A percentile compares a stretch with the other conserved stretches of the same genome.
Evolutionary conservation across 1,140 invertebrate species (phyloP).

Genomic region (Hestina assimilis): DNA sequence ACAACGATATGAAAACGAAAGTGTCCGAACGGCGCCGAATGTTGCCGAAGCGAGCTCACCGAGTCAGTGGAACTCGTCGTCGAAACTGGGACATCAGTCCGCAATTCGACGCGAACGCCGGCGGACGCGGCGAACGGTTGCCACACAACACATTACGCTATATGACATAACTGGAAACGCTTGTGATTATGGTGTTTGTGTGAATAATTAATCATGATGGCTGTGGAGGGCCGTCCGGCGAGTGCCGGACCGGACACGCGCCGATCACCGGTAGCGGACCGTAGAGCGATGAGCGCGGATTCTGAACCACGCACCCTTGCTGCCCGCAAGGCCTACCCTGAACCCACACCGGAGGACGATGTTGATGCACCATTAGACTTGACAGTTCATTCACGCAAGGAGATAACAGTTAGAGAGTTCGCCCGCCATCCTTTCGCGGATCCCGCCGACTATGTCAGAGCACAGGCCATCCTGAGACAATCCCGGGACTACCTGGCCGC

Average conservation of each 20-base stretch:
- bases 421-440: constrained; percentile 68
- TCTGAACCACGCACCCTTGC: constrained; percentile 66
- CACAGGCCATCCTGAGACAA: constrained; percentile 68
- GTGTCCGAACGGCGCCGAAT: constrained; percentile 67
- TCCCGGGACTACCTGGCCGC: constrained; percentile 81
- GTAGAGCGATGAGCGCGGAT: constrained; percentile 56
- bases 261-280: constrained; percentile 46
- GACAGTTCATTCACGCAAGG: constrained; percentile 72
- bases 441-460: constrained; percentile 66
- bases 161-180: constrained; percentile 68
- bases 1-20: constrained; percentile 70
- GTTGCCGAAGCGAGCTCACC: constrained; percentile 69
- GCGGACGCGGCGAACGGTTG: constrained; percentile 58
- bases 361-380: constrained; percentile 81
- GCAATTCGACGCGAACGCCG: constrained; percentile 62
- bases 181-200: constrained; percentile 66
- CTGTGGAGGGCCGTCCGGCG: constrained; percentile 64
- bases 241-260: constrained; percentile 55
- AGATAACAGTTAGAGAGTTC: constrained; percentile 73
- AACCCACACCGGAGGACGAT: constrained; percentile 66
- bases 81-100: constrained; percentile 74
- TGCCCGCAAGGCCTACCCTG: constrained; percentile 74
- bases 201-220: constrained; percentile 66
- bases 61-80: constrained; percentile 76
- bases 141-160: constrained; percentile 56